Percentiles rank a stretch among this genome's conserved stretches.
Conservation (phyloP, 2,888 invertebrate species). For the Parasteatoda lunata region DNA sequence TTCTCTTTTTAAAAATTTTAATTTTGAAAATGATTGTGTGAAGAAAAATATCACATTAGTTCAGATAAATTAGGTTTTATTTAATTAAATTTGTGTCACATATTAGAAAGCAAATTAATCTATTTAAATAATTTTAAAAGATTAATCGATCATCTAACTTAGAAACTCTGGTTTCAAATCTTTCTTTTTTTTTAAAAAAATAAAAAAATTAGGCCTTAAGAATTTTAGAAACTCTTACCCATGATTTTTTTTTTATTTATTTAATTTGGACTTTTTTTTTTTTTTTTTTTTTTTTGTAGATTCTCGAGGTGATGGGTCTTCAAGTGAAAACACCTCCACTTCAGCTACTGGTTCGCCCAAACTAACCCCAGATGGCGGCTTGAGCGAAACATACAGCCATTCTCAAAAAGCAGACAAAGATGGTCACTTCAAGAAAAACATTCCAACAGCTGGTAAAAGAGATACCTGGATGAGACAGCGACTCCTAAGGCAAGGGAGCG, state of each 20-base stretch:
- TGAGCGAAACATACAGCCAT: slow-evolving; percentile 28
- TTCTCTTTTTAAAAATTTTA: too few species aligned
- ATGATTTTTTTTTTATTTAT: neutral
- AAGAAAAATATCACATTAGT: neutral
- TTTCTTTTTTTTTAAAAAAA: neutral
- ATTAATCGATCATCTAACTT: too few species aligned
- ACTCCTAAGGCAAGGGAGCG: slow-evolving; percentile 55
- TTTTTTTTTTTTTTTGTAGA: slow-evolving; percentile 20
- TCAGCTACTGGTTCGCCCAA: slow-evolving; percentile 62
- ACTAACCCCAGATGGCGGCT: slow-evolving; percentile 33
- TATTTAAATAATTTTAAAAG: too few species aligned
- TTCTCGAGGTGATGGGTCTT: slow-evolving; percentile 66
- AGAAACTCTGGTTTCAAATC: neutral
- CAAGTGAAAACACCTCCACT: slow-evolving; percentile 62
- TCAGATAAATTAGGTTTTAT: neutral
- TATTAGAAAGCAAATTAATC: too few species aligned
- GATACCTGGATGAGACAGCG: slow-evolving; percentile 63
- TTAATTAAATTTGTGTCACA: neutral
- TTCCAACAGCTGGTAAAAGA: slow-evolving; percentile 34
- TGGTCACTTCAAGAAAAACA: slow-evolving; percentile 56
- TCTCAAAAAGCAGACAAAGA: slow-evolving; percentile 50
- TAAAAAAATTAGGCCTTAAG: neutral
- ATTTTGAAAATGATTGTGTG: too few species aligned
- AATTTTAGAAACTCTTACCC: too few species aligned
- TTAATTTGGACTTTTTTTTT: neutral